Conservation (phyloP, 2,888 invertebrate species). For the Conistra vaccinii region DNA sequence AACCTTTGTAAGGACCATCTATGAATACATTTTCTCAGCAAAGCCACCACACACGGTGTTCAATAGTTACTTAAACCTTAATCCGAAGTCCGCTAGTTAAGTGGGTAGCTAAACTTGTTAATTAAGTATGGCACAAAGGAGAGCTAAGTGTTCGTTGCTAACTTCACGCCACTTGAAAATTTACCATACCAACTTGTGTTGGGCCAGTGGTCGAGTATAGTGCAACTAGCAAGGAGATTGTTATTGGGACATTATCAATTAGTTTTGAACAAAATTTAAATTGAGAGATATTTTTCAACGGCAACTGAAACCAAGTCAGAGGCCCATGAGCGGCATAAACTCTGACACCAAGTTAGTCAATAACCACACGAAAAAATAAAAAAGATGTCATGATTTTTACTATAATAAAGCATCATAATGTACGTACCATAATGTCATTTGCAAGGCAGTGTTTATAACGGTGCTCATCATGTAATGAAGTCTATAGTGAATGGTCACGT, state of each 20-base stretch:
- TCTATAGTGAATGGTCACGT: slow-evolving; percentile 52
- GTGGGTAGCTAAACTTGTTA: slow-evolving; percentile 66
- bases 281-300: too few species aligned
- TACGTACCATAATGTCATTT: not conserved
- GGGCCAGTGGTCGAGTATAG: slow-evolving; percentile 25
- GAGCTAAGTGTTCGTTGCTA: slow-evolving; percentile 61
- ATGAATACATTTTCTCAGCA: slow-evolving; percentile 37
- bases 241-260: too few species aligned
- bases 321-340: too few species aligned
- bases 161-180: slow-evolving; percentile 67
- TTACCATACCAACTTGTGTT: slow-evolving; percentile 53
- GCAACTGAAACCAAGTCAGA: too few species aligned
- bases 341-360: too few species aligned
- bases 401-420: not conserved
- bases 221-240: slow-evolving; percentile 18
- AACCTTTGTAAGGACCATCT: not conserved
- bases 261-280: too few species aligned
- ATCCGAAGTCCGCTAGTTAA: slow-evolving; percentile 53
- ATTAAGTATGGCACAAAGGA: slow-evolving; percentile 70
- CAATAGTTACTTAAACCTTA: slow-evolving; percentile 59
- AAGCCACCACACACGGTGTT: slow-evolving; percentile 37
- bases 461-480: slow-evolving; percentile 8
- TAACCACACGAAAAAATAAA: too few species aligned
- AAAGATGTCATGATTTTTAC: not conserved
- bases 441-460: not conserved